Evolutionary conservation across 2,888 invertebrate genomes (phyloP), one percentile per base, ranked within the genome.

Genomic region (Hylaea fasciaria): DNA sequence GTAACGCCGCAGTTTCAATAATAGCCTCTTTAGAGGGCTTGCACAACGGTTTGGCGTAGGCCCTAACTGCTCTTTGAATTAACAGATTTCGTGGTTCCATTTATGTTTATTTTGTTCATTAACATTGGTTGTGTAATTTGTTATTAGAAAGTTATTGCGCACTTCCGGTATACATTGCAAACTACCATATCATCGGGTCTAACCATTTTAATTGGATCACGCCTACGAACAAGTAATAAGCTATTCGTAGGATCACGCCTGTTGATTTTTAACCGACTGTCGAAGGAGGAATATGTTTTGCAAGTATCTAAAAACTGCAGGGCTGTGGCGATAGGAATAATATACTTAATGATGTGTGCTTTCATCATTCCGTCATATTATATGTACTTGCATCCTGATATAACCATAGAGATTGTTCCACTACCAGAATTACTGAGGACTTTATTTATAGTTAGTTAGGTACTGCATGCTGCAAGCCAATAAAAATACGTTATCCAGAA

Each of bases 141-240:
- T 48, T 60, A 46, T 56, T 76, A 77, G 80, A 82, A 80, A 82
- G 78, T 76, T 60, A 64, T 61, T 53, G 16, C 37, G 8, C 45
- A 51, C 35, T 57, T 64, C 51, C 52, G 50, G 45, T 22, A 29
- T n/a, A 45, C 43, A 45, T 41, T 47, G 16, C 14, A 32, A 43
- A 41, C 22, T 51, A 9, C 13, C 13, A 40, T 8, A 9, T 4
- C 9, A 40, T 13, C 9, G 13, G n/a, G 4, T 37, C 12, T 37
- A 12, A 12, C 2, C 5, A 12, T 37, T 10, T 37, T 3, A 32
- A 32, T 32, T 32, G 32, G 10, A 37, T 37, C n/a, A 12, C n/a
- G 37, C 37, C 37, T n/a, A 37, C 22, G 3, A 3, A 22, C 5
- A 22, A n/a, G n/a, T n/a, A n/a, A n/a, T n/a, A n/a, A n/a, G n/a